Percentiles rank a stretch among this genome's conserved stretches.
Evolutionary conservation across 2,797 vertebrate genomes (phyloP).

Genomic region (Philypnodon macrostomus): DNA sequence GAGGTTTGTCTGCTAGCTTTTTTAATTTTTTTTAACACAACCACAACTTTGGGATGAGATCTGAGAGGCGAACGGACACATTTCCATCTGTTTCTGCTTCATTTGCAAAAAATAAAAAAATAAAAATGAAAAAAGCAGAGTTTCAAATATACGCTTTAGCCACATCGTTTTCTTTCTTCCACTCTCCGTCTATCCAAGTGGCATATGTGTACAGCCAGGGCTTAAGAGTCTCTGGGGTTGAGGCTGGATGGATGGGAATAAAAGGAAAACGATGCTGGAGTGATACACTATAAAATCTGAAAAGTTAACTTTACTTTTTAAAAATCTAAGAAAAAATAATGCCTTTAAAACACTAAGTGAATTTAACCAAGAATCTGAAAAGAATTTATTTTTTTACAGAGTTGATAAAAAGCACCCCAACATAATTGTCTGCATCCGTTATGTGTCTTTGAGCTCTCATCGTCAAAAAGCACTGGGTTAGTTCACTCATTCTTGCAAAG

Average conservation of each 20-base stretch:
- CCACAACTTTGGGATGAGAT: constrained; percentile 73
- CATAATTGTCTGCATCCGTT: too few relatives aligned
- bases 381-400: too few relatives aligned
- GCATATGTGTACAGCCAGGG: constrained; percentile 93
- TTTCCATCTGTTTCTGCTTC: constrained; percentile 83
- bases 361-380: too few relatives aligned
- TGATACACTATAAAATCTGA: too few relatives aligned
- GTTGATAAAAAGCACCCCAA: too few relatives aligned
- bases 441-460: too few relatives aligned
- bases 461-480: too few relatives aligned
- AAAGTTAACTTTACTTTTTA: too few relatives aligned
- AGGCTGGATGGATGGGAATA: constrained; percentile 26
- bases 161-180: constrained; percentile 43
- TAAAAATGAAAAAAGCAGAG: constrained; percentile 59
- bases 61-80: constrained; percentile 72
- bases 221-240: constrained; percentile 80
- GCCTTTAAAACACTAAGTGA: too few relatives aligned
- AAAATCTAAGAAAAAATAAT: too few relatives aligned
- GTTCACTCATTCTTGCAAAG: too few relatives aligned
- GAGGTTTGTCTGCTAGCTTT: constrained; percentile 42
- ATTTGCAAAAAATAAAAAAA: constrained; percentile 66
- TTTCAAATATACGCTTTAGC: constrained; percentile 89
- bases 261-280: constrained; percentile 7
- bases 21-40: constrained; percentile 45
- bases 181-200: constrained; percentile 76